Evolutionary conservation across 2,797 vertebrate genomes (phyloP).

Genomic region (Falco columbarius): DNA sequence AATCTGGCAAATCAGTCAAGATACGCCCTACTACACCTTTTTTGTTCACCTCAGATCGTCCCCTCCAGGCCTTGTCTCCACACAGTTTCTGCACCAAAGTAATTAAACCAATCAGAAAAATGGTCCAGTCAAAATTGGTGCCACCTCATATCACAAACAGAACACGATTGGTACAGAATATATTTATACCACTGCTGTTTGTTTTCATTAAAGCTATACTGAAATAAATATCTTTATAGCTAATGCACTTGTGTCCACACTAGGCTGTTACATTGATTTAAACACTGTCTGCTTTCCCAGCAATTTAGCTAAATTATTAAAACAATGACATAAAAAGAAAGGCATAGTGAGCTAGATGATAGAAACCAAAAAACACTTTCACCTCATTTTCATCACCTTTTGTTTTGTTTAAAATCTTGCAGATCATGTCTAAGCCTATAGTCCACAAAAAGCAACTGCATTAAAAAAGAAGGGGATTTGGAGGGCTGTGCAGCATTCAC

Average conservation of each 20-base stretch:
- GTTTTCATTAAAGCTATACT: background rate
- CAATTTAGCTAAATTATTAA: slow-evolving; percentile 53
- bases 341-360: background rate
- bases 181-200: background rate
- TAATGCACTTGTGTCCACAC: slow-evolving; percentile 12
- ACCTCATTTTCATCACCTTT: background rate
- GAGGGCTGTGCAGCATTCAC: background rate
- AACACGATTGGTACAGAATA: background rate
- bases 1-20: background rate
- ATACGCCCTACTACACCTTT: background rate
- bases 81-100: background rate
- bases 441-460: background rate
- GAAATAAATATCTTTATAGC: slow-evolving; percentile 24
- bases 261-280: slow-evolving; percentile 46
- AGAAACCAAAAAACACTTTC: slow-evolving; percentile 20
- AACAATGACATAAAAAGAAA: slow-evolving; percentile 41
- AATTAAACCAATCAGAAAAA: background rate
- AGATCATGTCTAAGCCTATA: background rate
- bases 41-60: background rate
- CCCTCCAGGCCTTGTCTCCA: background rate
- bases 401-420: slow-evolving; percentile 23
- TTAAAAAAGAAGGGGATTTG: background rate
- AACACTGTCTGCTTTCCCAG: slow-evolving; percentile 23
- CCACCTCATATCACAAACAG: background rate
- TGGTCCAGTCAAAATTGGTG: background rate